phyloP scores from a whole-genome alignment of 2,797 vertebrate species.

The Glyptemys insculpta region DNA sequence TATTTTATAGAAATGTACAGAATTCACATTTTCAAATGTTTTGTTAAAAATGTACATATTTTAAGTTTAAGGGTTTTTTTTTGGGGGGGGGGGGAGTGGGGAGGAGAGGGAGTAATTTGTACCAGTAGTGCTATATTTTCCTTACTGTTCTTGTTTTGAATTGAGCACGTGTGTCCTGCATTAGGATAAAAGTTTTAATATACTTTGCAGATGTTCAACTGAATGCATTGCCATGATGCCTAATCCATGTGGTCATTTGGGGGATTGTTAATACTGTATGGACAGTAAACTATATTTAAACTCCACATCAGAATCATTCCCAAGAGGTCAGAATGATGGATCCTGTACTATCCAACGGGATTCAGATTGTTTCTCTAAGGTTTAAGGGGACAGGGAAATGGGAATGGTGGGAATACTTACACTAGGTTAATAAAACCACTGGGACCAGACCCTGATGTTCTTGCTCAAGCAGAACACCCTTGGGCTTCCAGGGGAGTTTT shows the following conservation, averaged over 20 bases:
- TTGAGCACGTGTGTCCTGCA: conserved; percentile 1
- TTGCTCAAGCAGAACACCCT: not conserved
- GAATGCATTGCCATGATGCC: not conserved
- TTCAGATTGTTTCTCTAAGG: not conserved
- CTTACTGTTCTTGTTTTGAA: conserved; percentile 22
- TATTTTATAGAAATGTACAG: conserved; percentile 38
- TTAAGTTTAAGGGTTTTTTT: not conserved
- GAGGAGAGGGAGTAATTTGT: not conserved
- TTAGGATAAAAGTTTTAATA: conserved; percentile 51
- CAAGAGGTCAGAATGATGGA: not conserved
- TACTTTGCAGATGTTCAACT: not conserved
- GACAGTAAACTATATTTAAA: not conserved
- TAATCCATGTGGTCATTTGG: not conserved
- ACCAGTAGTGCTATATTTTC: conserved; percentile 9
- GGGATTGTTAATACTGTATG: not conserved
- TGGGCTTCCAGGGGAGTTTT: not conserved
- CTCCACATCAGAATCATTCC: not conserved
- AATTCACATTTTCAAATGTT: conserved; percentile 29
- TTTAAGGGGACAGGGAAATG: not conserved
- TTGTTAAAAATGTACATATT: conserved; percentile 36
- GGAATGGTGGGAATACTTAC: not conserved
- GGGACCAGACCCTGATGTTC: not conserved
- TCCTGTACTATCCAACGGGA: not conserved
- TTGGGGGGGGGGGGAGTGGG: not conserved
- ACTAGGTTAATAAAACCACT: not conserved